Base-by-base conservation (phyloP, 2,113 vertebrate species). In the Pangasianodon gigas region DNA sequence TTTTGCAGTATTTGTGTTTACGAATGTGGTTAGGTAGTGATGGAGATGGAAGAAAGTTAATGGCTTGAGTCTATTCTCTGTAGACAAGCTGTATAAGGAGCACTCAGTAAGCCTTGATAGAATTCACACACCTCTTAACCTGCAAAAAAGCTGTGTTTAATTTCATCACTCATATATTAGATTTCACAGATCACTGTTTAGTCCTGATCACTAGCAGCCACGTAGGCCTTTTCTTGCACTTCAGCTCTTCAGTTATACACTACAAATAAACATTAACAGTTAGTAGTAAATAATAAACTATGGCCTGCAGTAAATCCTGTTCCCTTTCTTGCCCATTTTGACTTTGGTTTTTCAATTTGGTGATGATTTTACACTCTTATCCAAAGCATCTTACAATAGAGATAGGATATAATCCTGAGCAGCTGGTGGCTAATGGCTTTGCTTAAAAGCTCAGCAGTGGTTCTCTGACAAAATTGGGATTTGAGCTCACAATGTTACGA, bases 21-120 rank as follows among this genome's bases (percentile, higher is more conserved):
- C 46, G 81, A 37, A 44, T 37, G 24, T 52, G 54, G 29, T 84
- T 85, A 1, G 26, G 46, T 11, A 18, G 51, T 32, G 44, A 32
- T 88, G 48, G n/a, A 77, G 21, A 4, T 82, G 74, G 46, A 84
- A 37, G 58, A 44, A 58, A 51, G n/a, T 46, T n/a, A 58, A 85
- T 51, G 41, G n/a, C 52, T 69, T 88, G 87, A 54, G 14, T 60
- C 18, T n/a, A 9, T 80, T 1, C 10, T 48, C 29, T 82, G 18
- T 44, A 83, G 82, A 74, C 16, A 77, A 87, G 52, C 67, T 83
- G 80, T 85, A 77, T 89, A 51, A 83, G 54, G 79, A 67, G 65
- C 48, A 24, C 24, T 69, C 79, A 65, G 81, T 65, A 52, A 83
- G 67, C 8, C 21, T 54, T 54, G 19, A 41, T 14, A 37, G 19